phyloP scores from a whole-genome alignment of 1,140 invertebrate species.

The Pseudomyrmex concolor region DNA sequence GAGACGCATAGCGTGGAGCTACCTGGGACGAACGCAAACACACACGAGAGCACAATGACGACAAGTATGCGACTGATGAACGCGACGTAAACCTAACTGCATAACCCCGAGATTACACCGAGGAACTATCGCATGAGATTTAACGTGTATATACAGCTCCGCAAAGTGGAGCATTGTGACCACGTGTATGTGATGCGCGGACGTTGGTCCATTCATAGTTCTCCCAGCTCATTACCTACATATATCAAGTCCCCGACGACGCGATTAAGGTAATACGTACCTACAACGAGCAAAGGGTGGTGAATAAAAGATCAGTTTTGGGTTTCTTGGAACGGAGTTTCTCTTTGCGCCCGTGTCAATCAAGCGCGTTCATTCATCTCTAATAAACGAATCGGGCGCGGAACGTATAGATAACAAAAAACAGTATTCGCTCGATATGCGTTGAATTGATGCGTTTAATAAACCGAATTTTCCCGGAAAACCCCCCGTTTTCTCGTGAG shows the following conservation, averaged over 20 bases:
- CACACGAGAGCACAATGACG: constrained; percentile 60
- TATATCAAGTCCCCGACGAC: too few species aligned
- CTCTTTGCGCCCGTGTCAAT: not conserved
- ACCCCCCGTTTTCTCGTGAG: too few species aligned
- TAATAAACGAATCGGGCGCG: not conserved
- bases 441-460: not conserved
- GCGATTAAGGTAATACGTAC: too few species aligned
- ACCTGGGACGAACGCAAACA: constrained; percentile 46
- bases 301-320: too few species aligned
- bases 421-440: constrained; percentile 1
- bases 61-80: constrained; percentile 68
- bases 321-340: too few species aligned
- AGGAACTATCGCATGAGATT: constrained; percentile 69
- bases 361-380: not conserved
- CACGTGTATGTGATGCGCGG: not conserved
- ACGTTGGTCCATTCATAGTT: too few species aligned
- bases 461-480: too few species aligned
- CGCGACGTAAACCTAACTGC: constrained; percentile 69
- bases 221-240: too few species aligned
- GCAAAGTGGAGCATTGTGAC: constrained; percentile 3
- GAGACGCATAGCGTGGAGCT: constrained; percentile 46
- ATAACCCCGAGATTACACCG: constrained; percentile 73
- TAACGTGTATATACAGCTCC: constrained; percentile 55
- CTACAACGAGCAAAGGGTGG: too few species aligned
- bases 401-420: not conserved